phyloP scores from a whole-genome alignment of 2,888 invertebrate genomes.

The Ophion ellenae region DNA sequence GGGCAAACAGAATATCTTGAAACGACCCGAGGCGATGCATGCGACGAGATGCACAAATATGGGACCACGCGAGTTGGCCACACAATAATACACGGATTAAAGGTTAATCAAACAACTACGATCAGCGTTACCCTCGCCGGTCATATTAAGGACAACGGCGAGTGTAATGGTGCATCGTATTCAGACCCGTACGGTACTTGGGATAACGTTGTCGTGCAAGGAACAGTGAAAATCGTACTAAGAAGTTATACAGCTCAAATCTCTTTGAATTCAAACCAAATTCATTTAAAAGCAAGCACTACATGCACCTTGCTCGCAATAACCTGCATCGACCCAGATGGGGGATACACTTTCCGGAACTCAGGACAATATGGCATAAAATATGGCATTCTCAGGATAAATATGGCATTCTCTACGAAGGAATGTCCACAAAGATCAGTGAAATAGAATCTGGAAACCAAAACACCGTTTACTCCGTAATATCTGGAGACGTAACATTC shows the following conservation, averaged over 20 bases:
- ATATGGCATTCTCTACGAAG: conserved; percentile 57
- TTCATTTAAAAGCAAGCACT: neutral
- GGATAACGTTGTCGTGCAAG: neutral
- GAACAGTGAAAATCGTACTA: neutral
- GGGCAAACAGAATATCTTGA: neutral
- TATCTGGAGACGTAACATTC: conserved; percentile 9
- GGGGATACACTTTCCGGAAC: conserved; percentile 29
- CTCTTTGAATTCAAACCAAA: neutral
- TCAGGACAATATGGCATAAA: conserved; percentile 33
- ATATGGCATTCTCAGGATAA: conserved; percentile 44
- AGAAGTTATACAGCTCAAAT: neutral
- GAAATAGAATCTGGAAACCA: neutral
- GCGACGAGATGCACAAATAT: too few relatives aligned
- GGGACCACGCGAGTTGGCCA: neutral
- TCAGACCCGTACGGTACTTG: too few relatives aligned
- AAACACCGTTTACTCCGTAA: conserved; percentile 14
- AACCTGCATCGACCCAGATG: neutral
- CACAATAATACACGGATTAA: neutral
- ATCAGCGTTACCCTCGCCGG: neutral
- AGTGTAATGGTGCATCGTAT: neutral
- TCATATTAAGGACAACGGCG: neutral
- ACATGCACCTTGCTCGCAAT: neutral
- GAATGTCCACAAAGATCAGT: conserved; percentile 39
- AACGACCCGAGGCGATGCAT: neutral
- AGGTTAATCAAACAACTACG: neutral